These are phyloP conservation scores for Asarcornis scutulata DNA, from an alignment of 2,113 vertebrate genomes.

Conservation along the genomic window DNA sequence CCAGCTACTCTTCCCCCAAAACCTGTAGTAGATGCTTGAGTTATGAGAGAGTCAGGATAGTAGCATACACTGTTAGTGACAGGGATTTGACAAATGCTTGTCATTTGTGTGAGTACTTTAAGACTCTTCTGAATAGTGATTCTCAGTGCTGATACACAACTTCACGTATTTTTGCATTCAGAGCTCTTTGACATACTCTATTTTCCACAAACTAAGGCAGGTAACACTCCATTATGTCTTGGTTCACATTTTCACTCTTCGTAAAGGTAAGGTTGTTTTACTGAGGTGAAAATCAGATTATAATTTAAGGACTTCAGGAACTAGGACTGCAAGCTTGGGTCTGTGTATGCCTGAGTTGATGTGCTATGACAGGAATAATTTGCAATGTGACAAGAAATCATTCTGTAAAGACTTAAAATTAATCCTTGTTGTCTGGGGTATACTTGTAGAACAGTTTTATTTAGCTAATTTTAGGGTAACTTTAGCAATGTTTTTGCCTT, in stretches of 20 bases:
- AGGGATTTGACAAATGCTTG: not conserved
- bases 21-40: not conserved
- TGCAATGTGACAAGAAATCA: not conserved
- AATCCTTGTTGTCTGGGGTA: conserved; percentile 14
- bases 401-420: conserved; percentile 15
- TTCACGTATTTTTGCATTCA: not conserved
- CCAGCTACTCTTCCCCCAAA: not conserved
- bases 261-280: not conserved
- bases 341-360: not conserved
- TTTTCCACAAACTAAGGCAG: not conserved
- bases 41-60: not conserved
- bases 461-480: conserved; percentile 39
- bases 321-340: not conserved
- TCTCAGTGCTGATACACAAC: not conserved
- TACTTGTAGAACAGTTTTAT: conserved; percentile 14
- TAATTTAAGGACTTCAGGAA: not conserved
- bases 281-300: not conserved
- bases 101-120: not conserved
- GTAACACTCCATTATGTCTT: not conserved
- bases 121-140: not conserved
- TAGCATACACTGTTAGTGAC: not conserved
- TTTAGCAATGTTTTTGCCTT: not conserved
- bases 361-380: not conserved
- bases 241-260: not conserved
- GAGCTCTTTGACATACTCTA: not conserved